These are phyloP conservation scores for Catamblyrhynchus diadema DNA, from an alignment of 2,797 vertebrate genomes.

Conservation along the genomic window DNA sequence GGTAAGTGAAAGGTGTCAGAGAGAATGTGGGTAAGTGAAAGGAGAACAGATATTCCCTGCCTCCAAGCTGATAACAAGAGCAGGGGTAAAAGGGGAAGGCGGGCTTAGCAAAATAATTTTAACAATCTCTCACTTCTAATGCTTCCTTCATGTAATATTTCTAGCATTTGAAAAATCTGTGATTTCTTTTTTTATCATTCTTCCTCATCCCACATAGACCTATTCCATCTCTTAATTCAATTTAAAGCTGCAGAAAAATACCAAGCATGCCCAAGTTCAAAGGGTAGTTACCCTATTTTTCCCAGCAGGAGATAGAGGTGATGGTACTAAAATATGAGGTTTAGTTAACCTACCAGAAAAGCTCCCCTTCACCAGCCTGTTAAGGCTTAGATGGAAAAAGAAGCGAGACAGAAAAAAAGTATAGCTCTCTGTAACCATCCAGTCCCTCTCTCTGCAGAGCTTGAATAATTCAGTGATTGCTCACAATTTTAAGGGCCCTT, in stretches of 20 bases:
- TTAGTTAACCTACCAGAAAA: not conserved
- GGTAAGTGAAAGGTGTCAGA: conserved; percentile 49
- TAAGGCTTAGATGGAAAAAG: not conserved
- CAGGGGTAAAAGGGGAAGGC: not conserved
- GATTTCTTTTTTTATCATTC: not conserved
- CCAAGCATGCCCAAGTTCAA: not conserved
- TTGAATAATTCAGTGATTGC: not conserved
- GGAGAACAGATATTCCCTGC: not conserved
- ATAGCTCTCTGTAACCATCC: not conserved
- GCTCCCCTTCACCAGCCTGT: not conserved
- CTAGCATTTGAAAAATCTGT: not conserved
- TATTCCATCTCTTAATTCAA: not conserved
- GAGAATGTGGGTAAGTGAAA: conserved; percentile 18
- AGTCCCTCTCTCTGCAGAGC: not conserved
- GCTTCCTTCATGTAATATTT: not conserved
- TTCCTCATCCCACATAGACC: not conserved
- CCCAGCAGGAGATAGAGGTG: not conserved
- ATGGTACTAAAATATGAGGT: not conserved
- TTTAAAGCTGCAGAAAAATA: not conserved
- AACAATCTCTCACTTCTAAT: not conserved
- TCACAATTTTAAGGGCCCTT: not conserved
- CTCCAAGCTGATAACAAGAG: not conserved
- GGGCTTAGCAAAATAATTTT: not conserved
- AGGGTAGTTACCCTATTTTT: not conserved
- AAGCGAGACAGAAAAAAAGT: not conserved